Conservation (phyloP, 2,113 vertebrate species). For the Octodon degus region DNA sequence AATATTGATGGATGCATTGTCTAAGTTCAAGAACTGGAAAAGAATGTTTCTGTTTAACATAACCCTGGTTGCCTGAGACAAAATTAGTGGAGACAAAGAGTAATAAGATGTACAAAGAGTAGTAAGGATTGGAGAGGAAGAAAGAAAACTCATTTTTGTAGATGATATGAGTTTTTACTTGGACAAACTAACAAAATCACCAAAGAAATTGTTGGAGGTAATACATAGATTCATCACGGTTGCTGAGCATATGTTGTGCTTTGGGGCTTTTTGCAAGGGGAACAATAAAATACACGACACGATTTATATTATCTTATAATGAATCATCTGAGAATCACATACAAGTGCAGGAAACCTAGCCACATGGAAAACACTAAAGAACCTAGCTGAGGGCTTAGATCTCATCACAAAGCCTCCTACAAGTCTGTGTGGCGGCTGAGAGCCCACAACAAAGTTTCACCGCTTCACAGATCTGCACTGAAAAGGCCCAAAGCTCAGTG, state of each 20-base stretch:
- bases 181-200: not conserved
- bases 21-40: not conserved
- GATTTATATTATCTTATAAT: too few species aligned
- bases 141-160: not conserved
- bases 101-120: not conserved
- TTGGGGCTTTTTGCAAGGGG: too few species aligned
- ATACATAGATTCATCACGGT: not conserved
- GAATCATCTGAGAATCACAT: too few species aligned
- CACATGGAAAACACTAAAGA: too few species aligned
- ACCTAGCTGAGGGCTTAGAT: too few species aligned
- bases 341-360: too few species aligned
- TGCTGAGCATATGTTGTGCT: not conserved
- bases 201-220: not conserved
- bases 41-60: not conserved
- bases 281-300: too few species aligned
- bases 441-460: too few species aligned
- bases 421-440: too few species aligned
- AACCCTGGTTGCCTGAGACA: not conserved
- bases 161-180: not conserved
- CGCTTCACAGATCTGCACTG: too few species aligned
- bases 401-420: too few species aligned
- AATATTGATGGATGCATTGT: not conserved
- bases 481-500: too few species aligned
- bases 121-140: not conserved
- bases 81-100: not conserved